phyloP scores from a whole-genome alignment of 2,113 vertebrate species.

The Lepus europaeus region DNA sequence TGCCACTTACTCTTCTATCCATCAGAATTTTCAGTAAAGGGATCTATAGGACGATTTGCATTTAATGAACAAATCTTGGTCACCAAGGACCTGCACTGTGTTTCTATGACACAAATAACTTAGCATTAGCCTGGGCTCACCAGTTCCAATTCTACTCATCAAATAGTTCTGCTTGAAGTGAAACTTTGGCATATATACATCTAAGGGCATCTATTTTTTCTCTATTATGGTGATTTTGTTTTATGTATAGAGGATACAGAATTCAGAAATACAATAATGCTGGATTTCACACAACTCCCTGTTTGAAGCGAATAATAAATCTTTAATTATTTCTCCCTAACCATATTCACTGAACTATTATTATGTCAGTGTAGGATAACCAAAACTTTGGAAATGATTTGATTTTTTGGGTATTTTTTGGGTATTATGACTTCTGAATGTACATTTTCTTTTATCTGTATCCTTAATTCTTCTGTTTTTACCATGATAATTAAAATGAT shows the following conservation, averaged over 20 bases:
- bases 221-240: background rate
- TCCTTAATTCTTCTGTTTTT: conserved; percentile 26
- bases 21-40: background rate
- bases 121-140: background rate
- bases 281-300: background rate
- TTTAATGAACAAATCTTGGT: background rate
- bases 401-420: background rate
- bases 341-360: background rate
- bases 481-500: conserved; percentile 46
- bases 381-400: background rate
- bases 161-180: background rate
- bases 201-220: background rate
- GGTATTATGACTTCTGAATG: background rate
- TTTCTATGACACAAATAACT: background rate
- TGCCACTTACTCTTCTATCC: background rate
- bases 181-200: background rate
- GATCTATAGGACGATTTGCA: background rate
- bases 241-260: background rate
- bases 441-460: background rate
- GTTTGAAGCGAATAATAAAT: background rate
- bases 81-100: background rate
- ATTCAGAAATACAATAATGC: conserved; percentile 24
- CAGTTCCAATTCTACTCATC: background rate
- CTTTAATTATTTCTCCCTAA: background rate
- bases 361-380: background rate